These are phyloP conservation scores for Ploceus nigricollis DNA, from an alignment of 2,113 vertebrate species.

Conservation along the genomic window DNA sequence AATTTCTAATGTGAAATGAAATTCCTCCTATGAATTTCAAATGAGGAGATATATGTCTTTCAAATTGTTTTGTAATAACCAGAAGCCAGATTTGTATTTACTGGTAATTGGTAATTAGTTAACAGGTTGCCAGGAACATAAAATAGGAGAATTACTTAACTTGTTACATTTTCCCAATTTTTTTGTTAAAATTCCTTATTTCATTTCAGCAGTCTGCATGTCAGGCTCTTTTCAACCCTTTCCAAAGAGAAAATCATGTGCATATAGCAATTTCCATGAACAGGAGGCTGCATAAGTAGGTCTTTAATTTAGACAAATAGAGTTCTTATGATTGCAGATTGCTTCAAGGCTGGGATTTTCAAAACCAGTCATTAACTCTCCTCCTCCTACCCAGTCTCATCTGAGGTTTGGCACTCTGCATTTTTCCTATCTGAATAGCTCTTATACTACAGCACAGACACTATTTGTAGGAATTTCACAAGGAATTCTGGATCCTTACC, in stretches of 20 bases:
- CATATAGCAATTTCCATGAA: neutral
- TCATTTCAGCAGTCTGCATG: neutral
- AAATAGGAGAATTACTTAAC: neutral
- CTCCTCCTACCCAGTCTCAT: neutral
- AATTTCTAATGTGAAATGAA: neutral
- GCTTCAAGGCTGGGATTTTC: neutral
- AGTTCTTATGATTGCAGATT: neutral
- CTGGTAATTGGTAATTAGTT: neutral
- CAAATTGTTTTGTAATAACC: neutral
- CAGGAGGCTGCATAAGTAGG: neutral
- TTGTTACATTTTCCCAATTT: neutral
- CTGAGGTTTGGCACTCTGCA: neutral
- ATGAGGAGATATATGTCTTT: neutral
- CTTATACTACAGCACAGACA: neutral
- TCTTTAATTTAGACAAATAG: neutral
- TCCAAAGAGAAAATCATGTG: neutral
- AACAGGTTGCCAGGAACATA: neutral
- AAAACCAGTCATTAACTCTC: neutral
- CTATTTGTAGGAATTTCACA: neutral
- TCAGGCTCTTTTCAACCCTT: neutral
- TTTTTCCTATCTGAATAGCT: neutral
- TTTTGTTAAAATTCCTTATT: neutral
- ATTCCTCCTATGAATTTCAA: neutral
- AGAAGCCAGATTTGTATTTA: neutral
- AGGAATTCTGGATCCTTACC: neutral